These are phyloP conservation scores for Accipiter cooperii DNA, from an alignment of 2,113 vertebrate genomes.

Conservation along the genomic window DNA sequence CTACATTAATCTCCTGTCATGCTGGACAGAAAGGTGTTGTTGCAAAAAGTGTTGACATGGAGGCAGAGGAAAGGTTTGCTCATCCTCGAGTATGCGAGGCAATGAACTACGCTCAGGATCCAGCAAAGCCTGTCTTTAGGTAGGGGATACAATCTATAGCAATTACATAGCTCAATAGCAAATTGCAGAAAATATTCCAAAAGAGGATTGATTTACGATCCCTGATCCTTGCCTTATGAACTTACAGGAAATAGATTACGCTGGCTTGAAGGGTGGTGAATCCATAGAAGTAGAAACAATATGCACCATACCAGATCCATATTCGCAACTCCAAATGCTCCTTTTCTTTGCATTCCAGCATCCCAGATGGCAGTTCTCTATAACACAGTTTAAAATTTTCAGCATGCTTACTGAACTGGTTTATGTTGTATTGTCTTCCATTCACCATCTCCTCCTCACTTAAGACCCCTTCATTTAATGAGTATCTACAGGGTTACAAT, in stretches of 20 bases:
- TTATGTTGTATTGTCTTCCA: background rate
- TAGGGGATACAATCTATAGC: background rate
- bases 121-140: background rate
- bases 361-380: constrained; percentile 4
- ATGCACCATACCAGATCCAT: background rate
- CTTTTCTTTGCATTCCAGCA: background rate
- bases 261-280: background rate
- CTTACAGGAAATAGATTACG: background rate
- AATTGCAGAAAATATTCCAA: background rate
- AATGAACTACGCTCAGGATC: background rate
- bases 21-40: background rate
- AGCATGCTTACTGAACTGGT: background rate
- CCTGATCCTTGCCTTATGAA: background rate
- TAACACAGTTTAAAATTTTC: background rate
- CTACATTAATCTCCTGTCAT: background rate
- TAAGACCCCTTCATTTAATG: background rate
- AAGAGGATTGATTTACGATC: background rate
- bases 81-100: background rate
- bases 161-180: background rate
- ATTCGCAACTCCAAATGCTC: constrained; percentile 3
- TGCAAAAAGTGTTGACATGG: background rate
- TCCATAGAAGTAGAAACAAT: constrained; percentile 16
- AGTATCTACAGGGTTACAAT: background rate
- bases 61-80: background rate
- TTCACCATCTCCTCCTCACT: background rate